Conservation (phyloP, 2,113 vertebrate species). For the Bubalus kerabau region DNA sequence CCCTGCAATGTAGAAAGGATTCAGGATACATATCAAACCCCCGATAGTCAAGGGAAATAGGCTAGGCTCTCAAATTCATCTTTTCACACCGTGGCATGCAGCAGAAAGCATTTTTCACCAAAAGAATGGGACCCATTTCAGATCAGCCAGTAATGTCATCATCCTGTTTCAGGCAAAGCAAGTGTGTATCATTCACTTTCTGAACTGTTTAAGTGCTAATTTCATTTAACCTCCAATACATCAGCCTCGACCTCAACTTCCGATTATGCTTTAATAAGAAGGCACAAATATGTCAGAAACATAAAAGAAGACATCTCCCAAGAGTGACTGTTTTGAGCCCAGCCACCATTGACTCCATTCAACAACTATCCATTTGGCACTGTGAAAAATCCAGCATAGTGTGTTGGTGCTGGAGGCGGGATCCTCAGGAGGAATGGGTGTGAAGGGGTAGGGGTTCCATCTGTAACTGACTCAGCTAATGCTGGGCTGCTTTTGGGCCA, state of each 20-base stretch:
- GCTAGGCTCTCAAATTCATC: slow-evolving; percentile 10
- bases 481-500: background rate
- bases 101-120: slow-evolving; percentile 50
- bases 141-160: slow-evolving; percentile 36
- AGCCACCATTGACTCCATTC: slow-evolving; percentile 32
- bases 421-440: accelerated
- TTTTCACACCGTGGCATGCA: background rate
- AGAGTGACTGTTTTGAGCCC: slow-evolving; percentile 67
- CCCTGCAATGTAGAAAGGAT: background rate
- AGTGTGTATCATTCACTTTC: slow-evolving; percentile 56
- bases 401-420: background rate
- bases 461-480: accelerated
- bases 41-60: background rate
- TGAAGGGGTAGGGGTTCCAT: background rate
- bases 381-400: background rate
- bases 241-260: slow-evolving; percentile 68
- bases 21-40: background rate
- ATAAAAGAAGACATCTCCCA: slow-evolving; percentile 73
- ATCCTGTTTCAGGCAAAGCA: slow-evolving; percentile 40
- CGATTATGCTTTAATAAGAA: slow-evolving; percentile 71
- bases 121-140: slow-evolving; percentile 23
- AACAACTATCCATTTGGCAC: slow-evolving; percentile 30
- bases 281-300: slow-evolving; percentile 74
- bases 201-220: slow-evolving; percentile 73
- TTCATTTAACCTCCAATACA: slow-evolving; percentile 75